Percentiles rank a stretch among this genome's conserved stretches.
These are phyloP conservation scores for Sepioteuthis lessoniana DNA, from an alignment of 2,888 invertebrate species.

Conservation along the genomic window DNA sequence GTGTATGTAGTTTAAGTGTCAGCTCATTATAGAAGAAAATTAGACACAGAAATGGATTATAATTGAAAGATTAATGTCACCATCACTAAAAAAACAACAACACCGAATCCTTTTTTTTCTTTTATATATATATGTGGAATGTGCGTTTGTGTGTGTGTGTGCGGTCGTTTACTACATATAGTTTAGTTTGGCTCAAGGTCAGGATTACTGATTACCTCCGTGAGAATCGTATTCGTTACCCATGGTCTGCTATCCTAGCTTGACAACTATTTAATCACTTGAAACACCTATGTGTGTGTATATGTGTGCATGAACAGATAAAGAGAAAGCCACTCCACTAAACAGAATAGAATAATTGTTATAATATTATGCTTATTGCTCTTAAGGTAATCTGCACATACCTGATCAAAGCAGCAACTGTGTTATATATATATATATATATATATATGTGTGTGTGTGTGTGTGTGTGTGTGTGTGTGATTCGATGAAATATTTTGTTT, in stretches of 20 bases:
- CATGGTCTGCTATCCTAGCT: no score
- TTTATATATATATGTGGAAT: background rate
- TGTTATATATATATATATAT: no score
- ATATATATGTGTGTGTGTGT: no score
- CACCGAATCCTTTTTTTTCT: background rate
- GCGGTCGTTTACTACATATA: no score
- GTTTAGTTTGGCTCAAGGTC: no score
- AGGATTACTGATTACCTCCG: no score
- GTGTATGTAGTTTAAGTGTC: background rate
- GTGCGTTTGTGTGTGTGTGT: no score
- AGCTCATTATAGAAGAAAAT: background rate
- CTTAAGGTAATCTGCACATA: background rate
- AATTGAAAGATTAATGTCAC: background rate
- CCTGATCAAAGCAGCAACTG: no score
- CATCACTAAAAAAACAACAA: background rate
- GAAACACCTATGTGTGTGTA: no score
- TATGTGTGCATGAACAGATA: background rate
- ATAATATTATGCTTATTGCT: background rate
- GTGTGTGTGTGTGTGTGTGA: background rate
- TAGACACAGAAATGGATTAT: background rate
- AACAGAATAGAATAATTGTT: background rate
- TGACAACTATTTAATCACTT: no score
- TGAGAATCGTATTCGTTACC: no score
- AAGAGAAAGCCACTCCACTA: background rate
- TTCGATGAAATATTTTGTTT: background rate